Evolutionary conservation across 2,113 vertebrate genomes (phyloP).

Genomic region (Edolisoma coerulescens): DNA sequence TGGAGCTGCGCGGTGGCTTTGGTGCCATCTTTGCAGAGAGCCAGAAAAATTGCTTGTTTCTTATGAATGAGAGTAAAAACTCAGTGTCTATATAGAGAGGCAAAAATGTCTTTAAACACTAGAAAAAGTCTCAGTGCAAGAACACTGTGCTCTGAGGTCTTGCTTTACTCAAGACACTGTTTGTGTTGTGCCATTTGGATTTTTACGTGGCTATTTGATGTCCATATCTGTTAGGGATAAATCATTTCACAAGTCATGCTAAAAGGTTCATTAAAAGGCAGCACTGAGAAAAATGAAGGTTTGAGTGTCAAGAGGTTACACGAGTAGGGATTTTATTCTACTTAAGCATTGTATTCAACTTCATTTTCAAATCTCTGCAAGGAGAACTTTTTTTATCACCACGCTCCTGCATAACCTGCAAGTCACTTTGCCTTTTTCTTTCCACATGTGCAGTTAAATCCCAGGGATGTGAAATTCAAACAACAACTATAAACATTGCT

Average conservation of each 20-base stretch:
- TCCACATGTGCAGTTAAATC: neutral
- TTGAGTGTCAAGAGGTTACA: neutral
- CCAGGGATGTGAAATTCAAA: neutral
- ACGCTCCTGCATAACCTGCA: neutral
- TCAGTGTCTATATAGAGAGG: neutral
- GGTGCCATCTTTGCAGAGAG: neutral
- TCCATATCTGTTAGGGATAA: neutral
- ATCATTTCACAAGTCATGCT: neutral
- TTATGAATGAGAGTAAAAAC: neutral
- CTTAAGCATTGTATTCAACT: neutral
- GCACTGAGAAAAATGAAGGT: neutral
- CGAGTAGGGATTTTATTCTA: neutral
- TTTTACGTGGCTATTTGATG: neutral
- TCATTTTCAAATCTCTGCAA: neutral
- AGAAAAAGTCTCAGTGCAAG: neutral
- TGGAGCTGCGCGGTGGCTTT: fast-evolving
- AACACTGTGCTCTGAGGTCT: neutral
- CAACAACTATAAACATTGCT: neutral
- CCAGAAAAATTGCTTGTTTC: neutral
- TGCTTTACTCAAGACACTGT: neutral
- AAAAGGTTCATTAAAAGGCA: neutral
- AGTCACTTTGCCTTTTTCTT: neutral
- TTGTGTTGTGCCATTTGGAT: neutral
- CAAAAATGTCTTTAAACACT: neutral
- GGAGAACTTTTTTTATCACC: neutral